These are phyloP conservation scores for Carcina quercana DNA, from an alignment of 2,888 invertebrate species.

Conservation along the genomic window DNA sequence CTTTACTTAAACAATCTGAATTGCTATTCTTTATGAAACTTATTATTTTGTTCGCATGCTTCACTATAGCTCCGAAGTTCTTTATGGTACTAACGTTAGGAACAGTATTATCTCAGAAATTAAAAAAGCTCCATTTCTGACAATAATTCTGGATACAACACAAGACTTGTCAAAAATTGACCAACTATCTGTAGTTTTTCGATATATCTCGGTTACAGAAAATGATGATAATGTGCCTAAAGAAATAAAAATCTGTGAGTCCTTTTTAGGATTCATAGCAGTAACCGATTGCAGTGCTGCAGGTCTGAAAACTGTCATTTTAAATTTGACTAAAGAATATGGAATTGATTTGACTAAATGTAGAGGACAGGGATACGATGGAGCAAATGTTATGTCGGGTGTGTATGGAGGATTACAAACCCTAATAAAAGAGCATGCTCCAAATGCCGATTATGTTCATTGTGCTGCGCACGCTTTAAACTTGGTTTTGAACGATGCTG, in stretches of 20 bases:
- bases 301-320: conserved; percentile 15
- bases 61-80: too few relatives aligned
- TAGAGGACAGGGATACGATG: conserved; percentile 21
- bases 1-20: too few relatives aligned
- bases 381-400: conserved; percentile 20
- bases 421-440: conserved; percentile 20
- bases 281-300: conserved; percentile 15
- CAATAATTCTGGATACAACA: conserved; percentile 18
- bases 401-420: conserved; percentile 20
- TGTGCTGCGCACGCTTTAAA: conserved; percentile 15
- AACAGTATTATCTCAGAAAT: conserved; percentile 15
- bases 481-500: conserved; percentile 17
- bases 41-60: too few relatives aligned
- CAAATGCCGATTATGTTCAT: conserved; percentile 18
- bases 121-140: conserved; percentile 17
- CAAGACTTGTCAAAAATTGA: conserved; percentile 18
- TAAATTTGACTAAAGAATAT: conserved; percentile 19
- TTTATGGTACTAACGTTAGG: not conserved
- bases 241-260: conserved; percentile 18
- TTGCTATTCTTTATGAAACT: too few relatives aligned
- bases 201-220: conserved; percentile 20
- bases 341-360: conserved; percentile 21
- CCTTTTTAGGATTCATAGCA: conserved; percentile 17
- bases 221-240: conserved; percentile 20
- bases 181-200: conserved; percentile 21